Evolutionary conservation across 2,888 invertebrate species (phyloP), one percentile per base, ranked within the genome.

Genomic region (Pemphredon lugubris): DNA sequence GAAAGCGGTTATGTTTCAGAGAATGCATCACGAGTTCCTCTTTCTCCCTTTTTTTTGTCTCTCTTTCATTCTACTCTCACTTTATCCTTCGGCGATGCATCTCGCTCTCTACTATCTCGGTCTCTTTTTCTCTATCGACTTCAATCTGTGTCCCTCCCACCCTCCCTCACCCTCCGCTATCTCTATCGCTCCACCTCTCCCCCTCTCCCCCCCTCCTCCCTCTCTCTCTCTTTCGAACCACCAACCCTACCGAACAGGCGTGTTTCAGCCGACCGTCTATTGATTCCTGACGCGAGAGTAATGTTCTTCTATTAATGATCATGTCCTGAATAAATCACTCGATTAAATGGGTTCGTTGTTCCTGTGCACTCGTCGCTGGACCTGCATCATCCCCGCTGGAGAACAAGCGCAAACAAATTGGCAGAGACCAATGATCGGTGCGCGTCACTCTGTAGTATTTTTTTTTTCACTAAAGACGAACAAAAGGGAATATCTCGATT

Each of bases 271-370:
- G 66, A 57, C 67, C 80, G 78, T 77, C 85, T 86, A 88, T 88
- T 88, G 87, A 88, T 88, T 87, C 85, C 81, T 84, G 81, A 84
- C 85, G 83, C 84, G 86, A 85, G 85, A 86, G 84, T 87, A 87
- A 88, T 88, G 87, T 84, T 85, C 83, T 75, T 83, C 86, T 86
- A 87, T 87, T 88, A 88, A 87, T 88, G 87, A 87, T 88, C 83
- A 83, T 81, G 83, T 82, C 81, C 82, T 86, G 84, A 88, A 88
- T 88, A 86, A 88, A 88, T 88, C 87, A 88, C 87, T 88, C 84
- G 83, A 84, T 83, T 88, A 87, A 88, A 87, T 85, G 84, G 84
- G 84, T 77, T 81, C 77, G 80, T 74, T 75, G 79, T 77, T 70
- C 83, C 68, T 72, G 82, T 59, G 64, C 73, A 73, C 77, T 71